Percentiles rank a stretch among this genome's conserved stretches.
phyloP scores from a whole-genome alignment of 2,797 vertebrate genomes.

The Pelodytes ibericus region DNA sequence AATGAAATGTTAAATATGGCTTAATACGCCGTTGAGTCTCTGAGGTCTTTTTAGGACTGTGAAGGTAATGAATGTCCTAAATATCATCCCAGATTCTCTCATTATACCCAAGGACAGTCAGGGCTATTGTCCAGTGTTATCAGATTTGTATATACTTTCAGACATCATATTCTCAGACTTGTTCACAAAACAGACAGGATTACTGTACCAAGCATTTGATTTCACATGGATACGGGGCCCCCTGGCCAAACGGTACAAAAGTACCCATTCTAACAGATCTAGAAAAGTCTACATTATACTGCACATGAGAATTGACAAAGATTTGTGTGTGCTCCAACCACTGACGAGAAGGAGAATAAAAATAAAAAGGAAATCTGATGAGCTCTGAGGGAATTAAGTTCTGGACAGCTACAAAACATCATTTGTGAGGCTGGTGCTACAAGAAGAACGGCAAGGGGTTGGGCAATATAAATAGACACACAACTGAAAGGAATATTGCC shows the following conservation, averaged over 20 bases:
- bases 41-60: conserved; percentile 8
- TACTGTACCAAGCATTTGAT: conserved; percentile 69
- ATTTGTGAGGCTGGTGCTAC: conserved; percentile 57
- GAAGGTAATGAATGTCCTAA: conserved; percentile 57
- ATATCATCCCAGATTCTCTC: conserved; percentile 40
- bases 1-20: conserved; percentile 38
- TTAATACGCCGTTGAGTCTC: conserved; percentile 16
- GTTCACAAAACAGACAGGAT: conserved; percentile 74
- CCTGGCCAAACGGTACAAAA: conserved; percentile 70
- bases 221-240: conserved; percentile 63
- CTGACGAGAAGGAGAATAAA: conserved; percentile 37
- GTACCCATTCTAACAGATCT: conserved; percentile 63
- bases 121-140: conserved; percentile 53
- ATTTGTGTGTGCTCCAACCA: conserved; percentile 59
- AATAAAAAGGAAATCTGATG: conserved; percentile 59
- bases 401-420: conserved; percentile 57
- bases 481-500: too few species aligned
- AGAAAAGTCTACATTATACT: conserved; percentile 60
- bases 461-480: conserved; percentile 59
- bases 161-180: conserved; percentile 26
- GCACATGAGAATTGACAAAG: conserved; percentile 61
- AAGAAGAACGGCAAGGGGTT: conserved; percentile 45
- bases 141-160: conserved; percentile 58
- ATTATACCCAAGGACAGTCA: conserved; percentile 49
- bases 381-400: conserved; percentile 54